Base-by-base conservation (phyloP, 2,113 vertebrate genomes). In the Athene cunicularia region DNA sequence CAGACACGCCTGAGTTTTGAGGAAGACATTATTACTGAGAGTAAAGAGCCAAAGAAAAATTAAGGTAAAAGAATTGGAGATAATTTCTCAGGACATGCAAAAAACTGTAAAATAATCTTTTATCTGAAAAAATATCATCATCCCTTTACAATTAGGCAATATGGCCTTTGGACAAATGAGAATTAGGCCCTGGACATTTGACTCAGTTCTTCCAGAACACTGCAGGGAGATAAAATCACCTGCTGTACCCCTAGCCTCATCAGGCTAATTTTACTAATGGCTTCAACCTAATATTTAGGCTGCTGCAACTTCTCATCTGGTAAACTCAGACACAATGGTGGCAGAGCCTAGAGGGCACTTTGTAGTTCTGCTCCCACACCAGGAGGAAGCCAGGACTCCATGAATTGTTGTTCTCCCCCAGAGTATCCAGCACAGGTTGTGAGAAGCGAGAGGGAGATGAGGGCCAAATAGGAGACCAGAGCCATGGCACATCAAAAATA, bases 261-360 rank as follows among this genome's bases (percentile, higher is more conserved):
- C 66, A 66, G 35, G 23, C 7, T 43, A 11, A 43, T 33, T 62
- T 76, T 58, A 80, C 37, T 62, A 49, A 63, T 27, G 10, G 18
- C 19, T 85, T 63, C 63, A 72, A 50, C 11, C 15, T 37, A 80
- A 64, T 33, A 28, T 28, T 50, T 49, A 72, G 23, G 23, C 24
- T 49, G 30, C 52, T 56, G 59, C 15, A 58, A 26, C 15, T 58
- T 72, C 26, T 63, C 16, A 58, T 33, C 59, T 33, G 6, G 14
- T 43, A 62, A 56, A 43, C 2, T 1, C 26, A 50, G 22, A 35
- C 0, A 0, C 12, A 43, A 19, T 15, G 30, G 43, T 5, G 6
- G 33, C 39, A 49, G 56, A 49, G 32, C 28, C 49, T 70, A 27
- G 9, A 16, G 8, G 1, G 13, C 13, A 58, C 18, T 37, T 60